Base-by-base conservation (phyloP, 1,140 invertebrate genomes). In the Euura saliciscinereae region DNA sequence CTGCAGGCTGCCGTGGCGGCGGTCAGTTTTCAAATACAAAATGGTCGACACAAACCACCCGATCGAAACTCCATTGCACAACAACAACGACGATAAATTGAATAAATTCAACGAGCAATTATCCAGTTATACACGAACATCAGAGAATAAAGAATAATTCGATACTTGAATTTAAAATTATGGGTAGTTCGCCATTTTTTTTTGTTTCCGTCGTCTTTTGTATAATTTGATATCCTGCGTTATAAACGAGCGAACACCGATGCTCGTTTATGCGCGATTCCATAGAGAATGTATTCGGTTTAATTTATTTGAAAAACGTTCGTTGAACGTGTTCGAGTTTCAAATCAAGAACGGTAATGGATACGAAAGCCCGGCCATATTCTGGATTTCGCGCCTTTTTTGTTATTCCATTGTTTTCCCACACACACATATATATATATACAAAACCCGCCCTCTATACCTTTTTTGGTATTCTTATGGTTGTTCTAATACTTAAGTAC, bases 331-430 rank as follows among this genome's bases (percentile, higher is more conserved):
- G 80, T 71, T 75, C 77, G 77, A 81, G 78, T 78, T 81, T 80
- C 77, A 13, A 71, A 67, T 67, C 66, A 43, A 70, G 64, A 70
- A 70, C 75, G 74, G 66, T 78, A 70, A 81, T 81, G 44, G 69
- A 45, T 73, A 69, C 65, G 46, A 28, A 28, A 59, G 13, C 13
- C 69, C 65, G 65, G 70, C 66, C 73, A 74, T 79, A 83, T 83
- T 82, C 78, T 79, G 76, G 76, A 83, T 83, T 83, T 83, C 82
- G 82, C 82, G 77, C 82, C 82, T 83, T 83, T 83, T 83, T 83
- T 76, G 82, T 79, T 76, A 73, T 73, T 51, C 78, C 78, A 78
- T 80, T 80, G 79, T 79, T 74, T 80, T 70, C 76, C 59, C 28
- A 28, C 28, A 28, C 28, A 28, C 28, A 28, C 1, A 28, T 28